Evolutionary conservation across 2,888 invertebrate species (phyloP), one percentile per base, ranked within the genome.

Genomic region (Bombyx huttoni): DNA sequence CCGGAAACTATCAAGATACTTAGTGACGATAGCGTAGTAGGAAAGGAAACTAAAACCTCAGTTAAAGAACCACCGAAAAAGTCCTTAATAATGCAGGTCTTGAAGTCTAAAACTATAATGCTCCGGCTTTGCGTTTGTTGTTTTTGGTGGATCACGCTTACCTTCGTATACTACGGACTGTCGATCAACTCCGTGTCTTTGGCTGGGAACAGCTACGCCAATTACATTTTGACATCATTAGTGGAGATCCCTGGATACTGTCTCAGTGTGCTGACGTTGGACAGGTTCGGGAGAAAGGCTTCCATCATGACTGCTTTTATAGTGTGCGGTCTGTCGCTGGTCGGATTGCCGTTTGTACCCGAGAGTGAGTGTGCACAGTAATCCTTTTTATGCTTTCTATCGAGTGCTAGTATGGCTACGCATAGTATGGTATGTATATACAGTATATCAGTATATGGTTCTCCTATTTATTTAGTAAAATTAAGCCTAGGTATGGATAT

Each of bases 81-180:
- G 0, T 73, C 77, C 0, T 50, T 83, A 8, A 54, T 61, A 10
- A 54, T 72, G 49, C 82, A 90, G 67, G 82, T 91, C 33, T 52
- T 91, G 5, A 81, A 73, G 52, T 91, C 91, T 0, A 81, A 74
- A 48, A 84, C 84, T 14, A 67, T 93, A 12, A 70, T 91, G 55
- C 64, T 84, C 0, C 82, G 93, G 45, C 83, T 69, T 48, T 60
- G 89, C 1, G 91, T 92, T 51, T 94, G 94, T 58, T 92, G 92
- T n/a, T 90, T 94, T 61, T 94, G 94, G 84, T 95, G 94, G 94
- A 91, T 94, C 13, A 92, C 94, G 0, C 92, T 93, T 63, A 92
- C 94, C 0, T 92, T 95, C 57, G 92, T 95, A 14, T 96, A 94
- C 74, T 95, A 94, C 65, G 96, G 96, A 0, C 78, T 96, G 46